phyloP scores from a whole-genome alignment of 2,113 vertebrate species.

The Eulemur macaco region DNA sequence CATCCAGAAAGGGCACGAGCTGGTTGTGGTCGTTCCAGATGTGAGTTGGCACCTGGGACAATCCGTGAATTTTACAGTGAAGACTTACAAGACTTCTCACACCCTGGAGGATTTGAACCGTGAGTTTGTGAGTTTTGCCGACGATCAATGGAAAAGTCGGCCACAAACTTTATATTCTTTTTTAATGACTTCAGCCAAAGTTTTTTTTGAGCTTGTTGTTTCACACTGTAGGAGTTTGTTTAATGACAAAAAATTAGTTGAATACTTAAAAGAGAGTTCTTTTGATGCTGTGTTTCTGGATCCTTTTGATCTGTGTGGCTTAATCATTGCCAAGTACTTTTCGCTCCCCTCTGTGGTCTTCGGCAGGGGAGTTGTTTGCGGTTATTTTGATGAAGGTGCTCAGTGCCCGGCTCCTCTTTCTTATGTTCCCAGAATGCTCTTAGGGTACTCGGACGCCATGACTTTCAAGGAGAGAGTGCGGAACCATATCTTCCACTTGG shows the following conservation, averaged over 20 bases:
- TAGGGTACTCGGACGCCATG: conserved; percentile 51
- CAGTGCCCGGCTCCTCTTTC: conserved; percentile 73
- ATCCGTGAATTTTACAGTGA: conserved; percentile 66
- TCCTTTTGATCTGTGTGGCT: conserved; percentile 67
- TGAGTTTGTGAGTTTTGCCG: accelerated
- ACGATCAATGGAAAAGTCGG: accelerated
- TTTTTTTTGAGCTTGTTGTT: accelerated
- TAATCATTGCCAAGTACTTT: conserved; percentile 68
- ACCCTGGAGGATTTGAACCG: conserved; percentile 75
- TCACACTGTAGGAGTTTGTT: conserved; percentile 71
- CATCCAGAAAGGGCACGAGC: conserved; percentile 83
- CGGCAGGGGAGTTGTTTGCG: conserved; percentile 60
- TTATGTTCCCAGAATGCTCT: conserved; percentile 55
- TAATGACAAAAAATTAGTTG: conserved; percentile 43
- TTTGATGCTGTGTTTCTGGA: conserved; percentile 81
- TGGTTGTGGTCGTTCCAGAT: conserved; percentile 86
- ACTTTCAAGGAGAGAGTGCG: conserved; percentile 68
- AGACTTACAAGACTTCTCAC: conserved; percentile 80
- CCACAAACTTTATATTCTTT: accelerated
- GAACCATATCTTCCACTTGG: conserved; percentile 35
- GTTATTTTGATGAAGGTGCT: not conserved
- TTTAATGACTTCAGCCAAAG: accelerated
- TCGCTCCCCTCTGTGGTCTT: conserved; percentile 74
- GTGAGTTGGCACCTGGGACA: conserved; percentile 78
- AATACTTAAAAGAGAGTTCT: conserved; percentile 63